A percentile compares a stretch with the other conserved stretches of the same genome.
These are phyloP conservation scores for Brachymystax lenok DNA, from an alignment of 2,797 vertebrate genomes.

Conservation along the genomic window DNA sequence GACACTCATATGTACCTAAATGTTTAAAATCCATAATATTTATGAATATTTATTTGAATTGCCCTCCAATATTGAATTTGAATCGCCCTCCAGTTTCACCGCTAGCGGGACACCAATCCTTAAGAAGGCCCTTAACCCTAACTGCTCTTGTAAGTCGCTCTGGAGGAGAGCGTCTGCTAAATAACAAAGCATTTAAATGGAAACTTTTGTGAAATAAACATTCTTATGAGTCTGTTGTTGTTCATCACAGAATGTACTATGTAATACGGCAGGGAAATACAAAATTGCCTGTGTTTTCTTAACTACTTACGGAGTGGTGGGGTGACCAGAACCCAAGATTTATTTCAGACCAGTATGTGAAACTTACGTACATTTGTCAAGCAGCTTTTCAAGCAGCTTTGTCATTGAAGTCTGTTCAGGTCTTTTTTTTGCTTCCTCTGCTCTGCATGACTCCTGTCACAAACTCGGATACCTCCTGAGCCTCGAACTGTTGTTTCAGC, in stretches of 20 bases:
- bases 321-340: slow-evolving; percentile 17
- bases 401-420: background rate
- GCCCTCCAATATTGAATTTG: too few relatives aligned
- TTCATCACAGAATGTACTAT: slow-evolving; percentile 62
- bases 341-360: background rate
- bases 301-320: too few relatives aligned
- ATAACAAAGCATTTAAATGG: background rate
- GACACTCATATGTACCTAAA: too few relatives aligned
- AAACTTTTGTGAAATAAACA: slow-evolving; percentile 57
- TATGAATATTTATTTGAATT: too few relatives aligned
- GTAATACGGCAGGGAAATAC: slow-evolving; percentile 52
- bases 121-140: too few relatives aligned
- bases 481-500: too few relatives aligned
- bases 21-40: too few relatives aligned
- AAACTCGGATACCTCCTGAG: slow-evolving; percentile 51
- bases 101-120: too few relatives aligned
- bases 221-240: slow-evolving; percentile 56
- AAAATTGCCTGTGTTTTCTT: slow-evolving; percentile 76
- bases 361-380: too few relatives aligned
- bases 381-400: background rate
- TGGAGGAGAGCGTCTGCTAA: too few relatives aligned
- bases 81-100: too few relatives aligned
- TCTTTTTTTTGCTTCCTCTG: background rate
- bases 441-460: slow-evolving; percentile 46
- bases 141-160: too few relatives aligned